Base-by-base conservation (phyloP, 2,113 vertebrate species). In the Pteruthius melanotis region DNA sequence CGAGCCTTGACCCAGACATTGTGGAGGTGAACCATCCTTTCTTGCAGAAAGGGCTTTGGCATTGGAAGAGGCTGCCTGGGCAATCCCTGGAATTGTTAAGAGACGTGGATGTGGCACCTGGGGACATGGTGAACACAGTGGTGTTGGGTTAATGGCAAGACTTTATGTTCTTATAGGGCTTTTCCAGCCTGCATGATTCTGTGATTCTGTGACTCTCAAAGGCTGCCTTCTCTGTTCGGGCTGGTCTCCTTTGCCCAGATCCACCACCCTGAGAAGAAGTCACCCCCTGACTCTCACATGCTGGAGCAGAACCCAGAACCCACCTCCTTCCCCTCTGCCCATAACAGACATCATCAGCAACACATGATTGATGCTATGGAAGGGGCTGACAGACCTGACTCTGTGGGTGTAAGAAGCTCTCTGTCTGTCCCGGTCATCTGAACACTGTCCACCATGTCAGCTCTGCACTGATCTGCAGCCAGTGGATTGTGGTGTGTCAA, bases 351-450 rank as follows among this genome's bases (percentile, higher is more conserved):
- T 19, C 85, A 85, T 87, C 76, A 76, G 49, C 50, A n/a, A 11
- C 2, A 6, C 3, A 3, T 31, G 88, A 64, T 79, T 21, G 1
- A 59, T 70, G 90, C 40, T 70, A 19, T 82, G 77, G 94, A 82
- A 81, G 84, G 31, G 79, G 77, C 83, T 94, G 95, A 70, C 92
- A 92, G 88, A 79, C 66, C 69, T 68, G 72, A 39, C 64, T 83
- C 72, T 47, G 31, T 12, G 54, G 75, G 12, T 75, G 63, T 31
- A 50, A 83, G 69, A 80, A 81, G 37, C 56, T n/a, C n/a, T n/a
- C n/a, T 65, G 45, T 72, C 56, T 65, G 42, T 72, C 45, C 64
- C 44, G 60, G 47, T 72, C 89, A 89, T 75, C 89, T 49, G 9
- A 92, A 50, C 49, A 35, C 35, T 63, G 90, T 42, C 86, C 94